Base-by-base conservation (phyloP, 2,888 invertebrate genomes). In the Corbicula japonica region DNA sequence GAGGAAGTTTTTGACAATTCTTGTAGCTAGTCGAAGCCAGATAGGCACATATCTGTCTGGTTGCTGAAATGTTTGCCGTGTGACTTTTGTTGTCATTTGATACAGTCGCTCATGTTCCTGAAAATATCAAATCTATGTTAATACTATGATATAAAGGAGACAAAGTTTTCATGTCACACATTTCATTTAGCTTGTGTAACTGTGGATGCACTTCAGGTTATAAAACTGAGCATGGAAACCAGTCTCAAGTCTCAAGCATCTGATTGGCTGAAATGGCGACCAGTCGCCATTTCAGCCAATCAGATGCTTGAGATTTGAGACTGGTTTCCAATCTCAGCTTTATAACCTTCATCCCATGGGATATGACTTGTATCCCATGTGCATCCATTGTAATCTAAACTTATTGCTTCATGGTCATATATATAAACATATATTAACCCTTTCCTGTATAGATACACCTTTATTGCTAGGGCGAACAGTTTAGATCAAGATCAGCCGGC, bases 21-120 rank as follows among this genome's bases (percentile, higher is more conserved):
- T 95, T 8, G 97, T 97, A 28, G 97, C 96, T 1, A 95, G 93
- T 86, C 95, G 94, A 8, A 98, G 96, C 97, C 98, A 97, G 10
- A 96, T 93, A 0, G 98, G 97, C 5, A 97, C 95, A 46, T 94
- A 94, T 81, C 97, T 94, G 70, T 95, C 95, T 5, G 95, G 92
- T 65, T 96, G 95, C 32, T 96, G 96, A 77, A 95, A 94, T 6
- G 94, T 94, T 8, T 92, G 87, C 21, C 90, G 86, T 23, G 94
- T 94, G 50, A 95, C 94, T 6, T 89, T 83, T 1, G 87, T 87
- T 0, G 94, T 92, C 34, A 90, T 88, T 30, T 95, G 93, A 92
- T 96, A 97, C 26, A 99, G 94, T 46, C 94, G 94, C 60, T 95
- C 94, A 89, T 96, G 96, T 93, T 99, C 99, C 93, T 94, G 87